Percentiles rank a stretch among this genome's conserved stretches.
phyloP scores from a whole-genome alignment of 2,888 invertebrate species.

The Hermaeophaga mercurialis region DNA sequence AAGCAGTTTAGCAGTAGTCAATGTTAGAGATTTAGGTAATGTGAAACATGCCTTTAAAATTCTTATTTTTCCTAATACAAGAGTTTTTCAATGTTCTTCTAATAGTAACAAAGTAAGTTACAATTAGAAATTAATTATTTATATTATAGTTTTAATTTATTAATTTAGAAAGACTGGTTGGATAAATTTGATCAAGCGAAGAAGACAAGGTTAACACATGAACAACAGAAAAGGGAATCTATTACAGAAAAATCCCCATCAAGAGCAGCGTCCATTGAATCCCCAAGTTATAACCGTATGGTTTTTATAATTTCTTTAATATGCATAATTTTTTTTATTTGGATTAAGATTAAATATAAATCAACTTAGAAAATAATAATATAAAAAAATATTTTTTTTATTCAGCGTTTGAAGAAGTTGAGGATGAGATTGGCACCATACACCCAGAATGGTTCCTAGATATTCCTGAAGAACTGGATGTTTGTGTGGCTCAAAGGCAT shows the following conservation, averaged over 20 bases:
- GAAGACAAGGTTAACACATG: conserved; percentile 74
- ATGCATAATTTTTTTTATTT: too few relatives aligned
- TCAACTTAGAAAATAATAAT: too few relatives aligned
- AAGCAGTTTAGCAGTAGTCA: conserved; percentile 90
- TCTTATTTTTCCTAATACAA: conserved; percentile 89
- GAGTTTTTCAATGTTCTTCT: conserved; percentile 89
- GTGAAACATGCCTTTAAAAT: conserved; percentile 94
- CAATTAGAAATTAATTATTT: too few relatives aligned
- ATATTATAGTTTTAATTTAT: too few relatives aligned
- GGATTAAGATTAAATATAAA: too few relatives aligned
- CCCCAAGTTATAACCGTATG: conserved; percentile 55
- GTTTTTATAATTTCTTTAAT: neutral
- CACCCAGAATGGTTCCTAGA: conserved; percentile 88
- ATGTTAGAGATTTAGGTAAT: conserved; percentile 87
- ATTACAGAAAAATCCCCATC: conserved; percentile 57
- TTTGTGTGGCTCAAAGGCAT: conserved; percentile 92
- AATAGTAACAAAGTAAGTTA: conserved; percentile 60
- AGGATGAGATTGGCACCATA: conserved; percentile 50
- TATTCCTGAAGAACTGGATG: conserved; percentile 92
- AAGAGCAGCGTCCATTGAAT: conserved; percentile 58
- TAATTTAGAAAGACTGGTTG: conserved; percentile 83
- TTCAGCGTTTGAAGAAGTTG: conserved; percentile 45
- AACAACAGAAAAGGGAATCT: conserved; percentile 59
- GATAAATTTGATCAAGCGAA: conserved; percentile 91
- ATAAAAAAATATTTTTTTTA: conserved; percentile 10